Evolutionary conservation across 92 coral and sea anemone species (phyloP).

Genomic region (Galaxea fascicularis): DNA sequence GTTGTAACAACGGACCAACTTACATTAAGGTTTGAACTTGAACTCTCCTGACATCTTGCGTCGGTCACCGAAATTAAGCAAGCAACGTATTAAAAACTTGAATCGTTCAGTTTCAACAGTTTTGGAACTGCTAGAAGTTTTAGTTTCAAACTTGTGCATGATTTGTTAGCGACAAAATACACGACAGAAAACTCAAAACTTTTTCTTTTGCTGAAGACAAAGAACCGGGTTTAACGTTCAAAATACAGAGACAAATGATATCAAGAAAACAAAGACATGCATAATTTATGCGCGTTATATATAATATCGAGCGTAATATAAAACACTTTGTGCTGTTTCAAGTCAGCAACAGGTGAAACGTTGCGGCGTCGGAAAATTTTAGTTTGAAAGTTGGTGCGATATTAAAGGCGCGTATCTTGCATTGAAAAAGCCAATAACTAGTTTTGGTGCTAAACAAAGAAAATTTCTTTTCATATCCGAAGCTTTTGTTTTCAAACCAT

Average conservation of each 20-base stretch:
- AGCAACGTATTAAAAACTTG: too few relatives aligned
- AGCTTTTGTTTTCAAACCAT: constrained; percentile 20
- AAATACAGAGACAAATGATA: constrained; percentile 1
- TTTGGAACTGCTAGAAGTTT: too few relatives aligned
- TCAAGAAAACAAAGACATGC: constrained; percentile 24
- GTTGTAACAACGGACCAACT: neutral
- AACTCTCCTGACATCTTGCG: neutral
- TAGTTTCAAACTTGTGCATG: neutral
- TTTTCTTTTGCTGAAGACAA: neutral
- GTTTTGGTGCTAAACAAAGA: constrained; percentile 29
- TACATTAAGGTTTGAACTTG: neutral
- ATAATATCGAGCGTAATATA: neutral
- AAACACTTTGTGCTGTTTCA: neutral
- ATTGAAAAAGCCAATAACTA: constrained; percentile 11
- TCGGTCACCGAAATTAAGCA: neutral
- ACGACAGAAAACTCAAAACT: neutral
- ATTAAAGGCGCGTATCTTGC: neutral
- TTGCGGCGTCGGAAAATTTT: too few relatives aligned
- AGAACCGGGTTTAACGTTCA: neutral
- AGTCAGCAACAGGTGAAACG: neutral
- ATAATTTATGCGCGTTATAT: neutral
- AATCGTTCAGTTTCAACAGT: too few relatives aligned
- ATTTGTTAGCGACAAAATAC: neutral
- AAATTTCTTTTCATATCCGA: neutral
- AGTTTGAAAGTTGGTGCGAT: neutral